phyloP scores from a whole-genome alignment of 2,797 vertebrate genomes.

The Leucoraja ocellata region DNA sequence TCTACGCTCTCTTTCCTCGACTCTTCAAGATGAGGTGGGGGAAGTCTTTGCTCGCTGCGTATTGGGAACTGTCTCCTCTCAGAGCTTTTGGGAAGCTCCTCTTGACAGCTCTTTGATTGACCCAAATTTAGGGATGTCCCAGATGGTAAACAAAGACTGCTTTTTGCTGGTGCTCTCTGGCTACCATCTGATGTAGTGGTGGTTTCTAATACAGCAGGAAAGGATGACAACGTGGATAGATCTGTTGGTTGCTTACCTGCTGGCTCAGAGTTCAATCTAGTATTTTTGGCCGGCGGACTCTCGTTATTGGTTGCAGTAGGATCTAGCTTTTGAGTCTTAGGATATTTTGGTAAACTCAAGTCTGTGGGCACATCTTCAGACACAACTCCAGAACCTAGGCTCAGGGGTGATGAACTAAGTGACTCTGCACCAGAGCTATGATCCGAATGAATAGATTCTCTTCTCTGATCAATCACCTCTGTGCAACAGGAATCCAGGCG shows the following conservation, averaged over 20 bases:
- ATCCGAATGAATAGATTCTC: neutral
- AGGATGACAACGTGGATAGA: neutral
- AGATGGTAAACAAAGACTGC: neutral
- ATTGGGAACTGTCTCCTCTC: neutral
- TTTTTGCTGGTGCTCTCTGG: neutral
- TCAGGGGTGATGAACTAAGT: neutral
- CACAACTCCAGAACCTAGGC: neutral
- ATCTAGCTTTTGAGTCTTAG: constrained; percentile 3
- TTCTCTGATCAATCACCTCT: neutral
- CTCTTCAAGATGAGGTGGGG: neutral
- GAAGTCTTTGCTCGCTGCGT: neutral
- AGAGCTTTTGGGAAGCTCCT: neutral
- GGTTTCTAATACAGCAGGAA: neutral
- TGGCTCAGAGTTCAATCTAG: neutral
- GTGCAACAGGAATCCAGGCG: neutral
- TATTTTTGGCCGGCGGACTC: neutral
- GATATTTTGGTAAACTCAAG: constrained; percentile 36
- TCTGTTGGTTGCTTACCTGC: neutral
- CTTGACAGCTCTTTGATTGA: neutral
- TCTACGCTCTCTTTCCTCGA: neutral
- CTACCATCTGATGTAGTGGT: neutral
- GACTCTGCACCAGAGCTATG: constrained; percentile 9
- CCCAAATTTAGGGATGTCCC: neutral
- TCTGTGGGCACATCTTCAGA: constrained; percentile 14
- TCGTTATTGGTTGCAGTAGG: neutral